Base-by-base conservation (phyloP, 1,140 invertebrate genomes). In the Aphaenogaster floridana region DNA sequence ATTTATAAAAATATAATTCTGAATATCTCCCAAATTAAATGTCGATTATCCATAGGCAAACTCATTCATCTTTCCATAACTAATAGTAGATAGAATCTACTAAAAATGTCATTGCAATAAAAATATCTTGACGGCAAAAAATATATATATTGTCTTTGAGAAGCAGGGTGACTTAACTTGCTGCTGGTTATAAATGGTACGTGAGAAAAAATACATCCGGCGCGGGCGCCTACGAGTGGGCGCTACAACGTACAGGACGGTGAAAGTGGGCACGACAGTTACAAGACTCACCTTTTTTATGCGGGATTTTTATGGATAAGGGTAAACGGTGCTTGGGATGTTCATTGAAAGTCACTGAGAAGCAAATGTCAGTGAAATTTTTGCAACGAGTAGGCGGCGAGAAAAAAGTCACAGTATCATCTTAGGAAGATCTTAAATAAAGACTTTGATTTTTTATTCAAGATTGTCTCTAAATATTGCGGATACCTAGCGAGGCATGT, bases 291-390 rank as follows among this genome's bases (percentile, higher is more conserved):
- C 3, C 17, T 74, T 74, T 83, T 84, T 61, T 76, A 39, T 52
- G 9, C 21, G 6, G 3, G 13, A 71, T 36, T 79, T 79, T 57
- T 81, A 71, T 71, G 8, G 69, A 74, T 84, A 84, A 84, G 80
- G 80, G 80, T 84, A 83, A 83, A 83, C 68, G 80, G 28, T 84
- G 68, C 5, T 74, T 54, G 28, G 5, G 13, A 45, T 36, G 39
- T n/a, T 84, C 69, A 76, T 36, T 71, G 17, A 36, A 13, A 72
- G 34, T 45, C 50, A 72, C n/a, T 42, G 54, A 61, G 42, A 48
- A 59, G 54, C 69, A 76, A 84, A 61, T 84, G 69, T 50, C 69
- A 84, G 42, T 71, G 54, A 76, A 74, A 76, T 63, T 74, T 74
- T 61, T 48, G 11, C 6, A 39, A n/a, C 17, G 6, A 45, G 42